Conservation (phyloP, 2,113 vertebrate species). For the Ploceus nigricollis region DNA sequence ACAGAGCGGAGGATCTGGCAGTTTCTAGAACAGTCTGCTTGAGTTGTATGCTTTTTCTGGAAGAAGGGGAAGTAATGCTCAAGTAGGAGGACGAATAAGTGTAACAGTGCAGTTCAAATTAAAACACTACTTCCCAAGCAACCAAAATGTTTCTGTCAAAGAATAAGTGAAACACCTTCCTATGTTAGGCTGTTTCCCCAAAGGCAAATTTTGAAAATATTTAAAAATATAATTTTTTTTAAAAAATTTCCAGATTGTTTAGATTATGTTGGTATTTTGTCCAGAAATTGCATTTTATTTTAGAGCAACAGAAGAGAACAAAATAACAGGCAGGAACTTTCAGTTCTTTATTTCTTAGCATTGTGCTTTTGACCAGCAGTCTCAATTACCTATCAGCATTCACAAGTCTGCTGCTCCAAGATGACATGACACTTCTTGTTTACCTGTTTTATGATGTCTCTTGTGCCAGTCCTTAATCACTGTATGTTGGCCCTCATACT, state of each 20-base stretch:
- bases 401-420: neutral
- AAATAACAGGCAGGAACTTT: neutral
- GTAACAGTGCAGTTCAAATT: neutral
- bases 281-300: neutral
- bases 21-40: neutral
- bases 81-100: neutral
- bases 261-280: neutral
- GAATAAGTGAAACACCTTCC: neutral
- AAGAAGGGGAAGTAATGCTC: neutral
- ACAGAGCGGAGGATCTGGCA: neutral
- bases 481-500: neutral
- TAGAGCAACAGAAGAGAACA: neutral
- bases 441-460: neutral
- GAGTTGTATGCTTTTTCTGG: neutral
- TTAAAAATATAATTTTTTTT: neutral
- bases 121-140: neutral
- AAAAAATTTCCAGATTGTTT: neutral
- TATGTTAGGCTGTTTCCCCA: neutral
- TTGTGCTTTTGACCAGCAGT: neutral
- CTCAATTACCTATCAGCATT: neutral
- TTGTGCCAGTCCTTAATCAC: neutral
- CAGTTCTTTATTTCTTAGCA: neutral
- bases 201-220: neutral
- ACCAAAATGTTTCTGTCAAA: neutral
- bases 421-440: neutral